phyloP scores from a whole-genome alignment of 2,888 invertebrate genomes.

The Sinhomidia bicolor region DNA sequence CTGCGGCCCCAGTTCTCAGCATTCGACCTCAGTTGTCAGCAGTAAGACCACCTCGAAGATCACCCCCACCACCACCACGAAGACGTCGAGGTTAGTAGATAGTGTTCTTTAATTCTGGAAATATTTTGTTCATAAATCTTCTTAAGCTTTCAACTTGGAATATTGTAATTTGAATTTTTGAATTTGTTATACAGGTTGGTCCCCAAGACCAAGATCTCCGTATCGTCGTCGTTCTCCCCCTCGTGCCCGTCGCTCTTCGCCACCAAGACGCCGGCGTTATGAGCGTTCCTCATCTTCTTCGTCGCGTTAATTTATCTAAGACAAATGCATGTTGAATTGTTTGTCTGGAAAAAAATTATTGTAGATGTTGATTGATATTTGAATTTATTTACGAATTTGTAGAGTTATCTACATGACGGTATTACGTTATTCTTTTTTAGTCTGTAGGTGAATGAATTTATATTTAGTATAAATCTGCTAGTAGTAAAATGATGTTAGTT shows the following conservation, averaged over 20 bases:
- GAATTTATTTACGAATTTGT: not conserved
- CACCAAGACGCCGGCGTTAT: constrained; percentile 78
- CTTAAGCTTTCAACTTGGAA: too few relatives aligned
- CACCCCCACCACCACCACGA: constrained; percentile 80
- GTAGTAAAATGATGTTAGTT: too few relatives aligned
- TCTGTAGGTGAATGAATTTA: too few relatives aligned
- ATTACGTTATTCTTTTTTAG: not conserved
- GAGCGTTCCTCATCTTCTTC: constrained; percentile 79
- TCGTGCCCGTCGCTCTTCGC: constrained; percentile 71
- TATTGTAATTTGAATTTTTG: too few relatives aligned
- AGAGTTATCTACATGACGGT: not conserved
- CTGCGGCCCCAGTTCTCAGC: constrained; percentile 95
- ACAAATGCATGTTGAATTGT: not conserved
- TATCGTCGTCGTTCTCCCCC: constrained; percentile 80
- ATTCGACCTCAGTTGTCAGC: constrained; percentile 80
- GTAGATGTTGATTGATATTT: not conserved
- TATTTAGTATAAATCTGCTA: too few relatives aligned
- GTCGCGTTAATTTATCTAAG: constrained; percentile 72
- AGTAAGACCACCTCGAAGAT: constrained; percentile 80
- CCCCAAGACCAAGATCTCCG: constrained; percentile 82
- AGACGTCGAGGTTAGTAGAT: constrained; percentile 67
- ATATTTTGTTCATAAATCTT: not conserved
- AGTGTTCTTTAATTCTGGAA: too few relatives aligned
- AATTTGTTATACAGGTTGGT: constrained; percentile 83
- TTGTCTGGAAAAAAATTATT: not conserved